Evolutionary conservation across 1,140 invertebrate species (phyloP), one percentile per base, ranked within the genome.

Genomic region (Trichoplusia ni): DNA sequence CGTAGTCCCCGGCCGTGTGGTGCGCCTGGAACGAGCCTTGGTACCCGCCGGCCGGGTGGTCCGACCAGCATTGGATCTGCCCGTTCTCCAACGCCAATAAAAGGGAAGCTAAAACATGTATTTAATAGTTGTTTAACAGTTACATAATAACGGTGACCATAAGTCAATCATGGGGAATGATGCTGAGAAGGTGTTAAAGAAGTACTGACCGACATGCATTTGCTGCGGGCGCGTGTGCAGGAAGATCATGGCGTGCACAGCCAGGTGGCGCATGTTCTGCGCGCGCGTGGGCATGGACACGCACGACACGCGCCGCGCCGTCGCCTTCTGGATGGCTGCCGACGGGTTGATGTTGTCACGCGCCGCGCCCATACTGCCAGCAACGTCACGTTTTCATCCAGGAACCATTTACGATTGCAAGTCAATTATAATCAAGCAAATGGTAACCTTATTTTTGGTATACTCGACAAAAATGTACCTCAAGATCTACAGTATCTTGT

Each of bases 21-120:
- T 94, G 91, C 5, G 92, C 93, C 40, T 91, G 91, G 73, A 95
- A 95, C 1, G 92, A 83, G 14, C 89, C 88, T 38, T 95, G 82
- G 79, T 92, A 93, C 9, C 93, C 93, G n/a, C 93, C 94, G 2
- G 84, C 89, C n/a, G 92, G 87, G 75, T 95, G 93, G 79, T 95
- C 94, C 6, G 94, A 95, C 93, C 95, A 96, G 0, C 93, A 90
- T 87, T 95, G 94, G 38, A 95, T 88, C 7, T 90, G 77, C 0
- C 95, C 95, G 38, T 94, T 94, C 75, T 95, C 93, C 35, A 95
- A 72, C 0, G 94, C 90, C 0, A 95, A 86, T 38, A 95, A 75
- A 2, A 95, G 75, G 11, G 93, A 94, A n/a, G 94, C 92, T 84
- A 67, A 11, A 61, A 40, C 5, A 49, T 23, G 53, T 27, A 56